phyloP scores from a whole-genome alignment of 2,797 vertebrate species.

The Lophotriccus pileatus region DNA sequence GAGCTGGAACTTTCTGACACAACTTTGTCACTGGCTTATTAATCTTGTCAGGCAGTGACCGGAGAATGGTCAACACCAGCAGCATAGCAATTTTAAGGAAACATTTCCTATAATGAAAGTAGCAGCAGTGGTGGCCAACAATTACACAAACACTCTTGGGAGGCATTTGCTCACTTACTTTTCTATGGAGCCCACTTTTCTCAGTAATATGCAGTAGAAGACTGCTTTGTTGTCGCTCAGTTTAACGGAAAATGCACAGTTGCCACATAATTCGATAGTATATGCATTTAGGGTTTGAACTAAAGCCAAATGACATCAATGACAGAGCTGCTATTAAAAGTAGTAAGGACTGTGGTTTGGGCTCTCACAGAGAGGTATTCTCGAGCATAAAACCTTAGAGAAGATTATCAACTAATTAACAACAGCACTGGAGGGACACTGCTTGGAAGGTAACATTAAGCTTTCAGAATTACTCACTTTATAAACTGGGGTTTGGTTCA shows the following conservation, averaged over 20 bases:
- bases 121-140: background rate
- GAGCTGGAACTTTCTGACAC: background rate
- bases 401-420: conserved; percentile 33
- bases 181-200: background rate
- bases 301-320: background rate
- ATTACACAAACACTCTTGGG: background rate
- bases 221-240: background rate
- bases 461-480: conserved; percentile 9
- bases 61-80: background rate
- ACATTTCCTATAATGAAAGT: background rate
- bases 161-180: background rate
- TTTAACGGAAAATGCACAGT: background rate
- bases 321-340: background rate
- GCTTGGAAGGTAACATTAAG: background rate
- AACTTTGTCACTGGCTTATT: conserved; percentile 20
- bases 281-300: background rate
- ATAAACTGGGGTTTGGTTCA: background rate
- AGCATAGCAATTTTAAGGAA: conserved; percentile 5
- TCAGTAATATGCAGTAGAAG: background rate
- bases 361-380: background rate
- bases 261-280: background rate
- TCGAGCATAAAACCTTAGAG: background rate
- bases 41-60: background rate
- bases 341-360: background rate
- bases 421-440: background rate